Evolutionary conservation across 2,113 vertebrate genomes (phyloP).

Genomic region (Benitochromis conjunctus): DNA sequence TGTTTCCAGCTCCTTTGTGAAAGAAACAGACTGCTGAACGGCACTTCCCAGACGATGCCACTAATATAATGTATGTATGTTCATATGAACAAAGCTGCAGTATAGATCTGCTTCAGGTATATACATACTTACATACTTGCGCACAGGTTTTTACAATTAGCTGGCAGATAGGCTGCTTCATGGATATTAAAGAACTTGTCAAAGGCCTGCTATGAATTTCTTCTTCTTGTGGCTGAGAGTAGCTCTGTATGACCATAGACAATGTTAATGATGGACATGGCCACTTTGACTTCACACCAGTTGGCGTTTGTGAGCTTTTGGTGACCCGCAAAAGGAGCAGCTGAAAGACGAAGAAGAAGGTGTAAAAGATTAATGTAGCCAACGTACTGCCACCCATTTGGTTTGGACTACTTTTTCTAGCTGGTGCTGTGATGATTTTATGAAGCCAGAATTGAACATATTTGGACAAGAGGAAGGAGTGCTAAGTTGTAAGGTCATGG

Average conservation of each 20-base stretch:
- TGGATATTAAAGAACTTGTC: neutral
- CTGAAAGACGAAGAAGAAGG: neutral
- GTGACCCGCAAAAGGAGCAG: neutral
- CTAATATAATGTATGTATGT: neutral
- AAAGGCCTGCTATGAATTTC: neutral
- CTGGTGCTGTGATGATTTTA: neutral
- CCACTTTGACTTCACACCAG: neutral
- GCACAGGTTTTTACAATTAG: neutral
- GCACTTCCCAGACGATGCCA: neutral
- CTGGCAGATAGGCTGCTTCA: neutral
- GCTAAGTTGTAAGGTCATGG: neutral
- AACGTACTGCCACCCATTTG: neutral
- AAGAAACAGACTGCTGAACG: neutral
- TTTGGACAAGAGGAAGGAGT: neutral
- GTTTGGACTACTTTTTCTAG: neutral
- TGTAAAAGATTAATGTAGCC: neutral
- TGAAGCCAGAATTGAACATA: neutral
- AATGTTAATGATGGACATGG: neutral
- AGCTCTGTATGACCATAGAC: neutral
- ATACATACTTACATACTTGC: neutral
- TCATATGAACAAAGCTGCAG: neutral
- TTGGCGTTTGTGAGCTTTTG: neutral
- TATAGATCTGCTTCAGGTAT: neutral
- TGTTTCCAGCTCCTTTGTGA: neutral
- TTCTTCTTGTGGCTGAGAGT: neutral